A percentile compares a stretch with the other conserved stretches of the same genome.
These are phyloP conservation scores for Orycteropus afer DNA, from an alignment of 2,113 vertebrate species.

Conservation along the genomic window DNA sequence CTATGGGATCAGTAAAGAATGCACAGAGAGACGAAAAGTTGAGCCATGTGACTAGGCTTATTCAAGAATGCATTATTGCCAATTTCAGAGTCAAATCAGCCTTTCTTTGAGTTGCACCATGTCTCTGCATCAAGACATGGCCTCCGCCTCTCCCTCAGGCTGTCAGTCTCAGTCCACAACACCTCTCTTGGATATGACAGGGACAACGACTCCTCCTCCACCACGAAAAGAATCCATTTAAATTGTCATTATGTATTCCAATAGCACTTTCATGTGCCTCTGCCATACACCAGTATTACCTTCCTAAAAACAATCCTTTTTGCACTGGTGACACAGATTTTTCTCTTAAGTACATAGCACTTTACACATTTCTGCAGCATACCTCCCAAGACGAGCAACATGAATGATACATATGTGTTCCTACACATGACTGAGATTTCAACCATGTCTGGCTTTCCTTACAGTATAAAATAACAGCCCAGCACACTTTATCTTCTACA, in stretches of 20 bases:
- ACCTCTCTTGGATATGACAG: background rate
- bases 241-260: constrained; percentile 7
- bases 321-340: background rate
- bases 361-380: background rate
- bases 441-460: background rate
- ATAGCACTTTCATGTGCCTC: background rate
- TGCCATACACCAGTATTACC: background rate
- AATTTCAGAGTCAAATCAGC: background rate
- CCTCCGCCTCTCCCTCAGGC: background rate
- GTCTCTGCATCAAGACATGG: background rate
- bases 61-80: background rate
- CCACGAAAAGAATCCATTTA: background rate
- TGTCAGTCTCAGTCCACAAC: background rate
- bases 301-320: background rate
- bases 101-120: background rate
- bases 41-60: background rate
- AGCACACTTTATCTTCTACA: background rate
- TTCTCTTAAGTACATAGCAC: background rate
- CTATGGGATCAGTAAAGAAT: background rate
- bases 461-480: background rate
- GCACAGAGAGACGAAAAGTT: background rate
- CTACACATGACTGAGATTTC: background rate
- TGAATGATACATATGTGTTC: background rate
- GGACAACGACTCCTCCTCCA: background rate
- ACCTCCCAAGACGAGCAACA: background rate